Conservation (phyloP, 2,797 vertebrate species). For the Cetoscarus ocellatus region DNA sequence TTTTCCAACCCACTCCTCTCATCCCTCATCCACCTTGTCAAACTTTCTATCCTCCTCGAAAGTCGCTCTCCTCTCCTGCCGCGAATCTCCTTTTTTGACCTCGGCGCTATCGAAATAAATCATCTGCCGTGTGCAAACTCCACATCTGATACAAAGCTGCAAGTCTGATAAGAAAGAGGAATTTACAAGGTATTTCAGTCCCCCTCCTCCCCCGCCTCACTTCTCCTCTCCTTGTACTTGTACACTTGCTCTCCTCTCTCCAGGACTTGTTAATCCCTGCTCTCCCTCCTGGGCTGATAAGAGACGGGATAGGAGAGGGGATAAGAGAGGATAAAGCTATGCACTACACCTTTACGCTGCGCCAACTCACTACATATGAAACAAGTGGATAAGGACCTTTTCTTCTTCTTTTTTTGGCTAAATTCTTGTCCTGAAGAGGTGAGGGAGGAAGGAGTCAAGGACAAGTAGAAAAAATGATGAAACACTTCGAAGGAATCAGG, state of each 20-base stretch:
- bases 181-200: slow-evolving; percentile 56
- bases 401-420: not conserved
- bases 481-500: not conserved
- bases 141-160: slow-evolving; percentile 41
- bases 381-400: slow-evolving; percentile 18
- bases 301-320: slow-evolving; percentile 23
- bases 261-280: slow-evolving; percentile 51
- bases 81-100: slow-evolving; percentile 11
- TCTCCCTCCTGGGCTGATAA: slow-evolving; percentile 47
- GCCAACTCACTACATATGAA: slow-evolving; percentile 10
- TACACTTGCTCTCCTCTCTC: slow-evolving; percentile 24
- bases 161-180: slow-evolving; percentile 40
- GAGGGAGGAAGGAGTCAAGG: not conserved
- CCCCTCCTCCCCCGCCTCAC: not conserved
- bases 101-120: slow-evolving; percentile 29
- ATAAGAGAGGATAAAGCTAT: slow-evolving; percentile 43
- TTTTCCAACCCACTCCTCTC: not conserved
- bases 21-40: not conserved
- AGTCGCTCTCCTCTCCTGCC: slow-evolving; percentile 1
- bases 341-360: slow-evolving; percentile 36
- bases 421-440: not conserved
- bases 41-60: not conserved
- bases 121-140: slow-evolving; percentile 27
- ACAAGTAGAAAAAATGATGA: not conserved
- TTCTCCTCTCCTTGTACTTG: not conserved